A percentile compares a stretch with the other conserved stretches of the same genome.
These are phyloP conservation scores for Setipinna tenuifilis DNA, from an alignment of 2,797 vertebrate genomes.

Conservation along the genomic window DNA sequence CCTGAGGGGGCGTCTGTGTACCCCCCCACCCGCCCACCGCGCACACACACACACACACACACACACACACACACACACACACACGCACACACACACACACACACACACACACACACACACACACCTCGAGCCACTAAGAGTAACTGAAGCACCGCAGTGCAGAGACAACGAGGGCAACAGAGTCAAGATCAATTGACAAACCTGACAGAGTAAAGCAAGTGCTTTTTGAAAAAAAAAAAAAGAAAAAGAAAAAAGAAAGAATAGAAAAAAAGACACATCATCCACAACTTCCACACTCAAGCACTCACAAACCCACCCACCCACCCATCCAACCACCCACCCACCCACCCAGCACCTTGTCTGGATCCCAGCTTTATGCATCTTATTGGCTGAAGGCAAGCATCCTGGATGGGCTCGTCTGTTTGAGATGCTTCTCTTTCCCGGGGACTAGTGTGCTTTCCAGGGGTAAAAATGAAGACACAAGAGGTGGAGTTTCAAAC, in stretches of 20 bases:
- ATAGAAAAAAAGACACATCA: not conserved
- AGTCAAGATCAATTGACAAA: slow-evolving; percentile 1
- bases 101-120: not conserved
- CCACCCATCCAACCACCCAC: not conserved
- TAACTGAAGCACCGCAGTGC: not conserved
- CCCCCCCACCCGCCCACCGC: not conserved
- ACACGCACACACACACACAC: not conserved
- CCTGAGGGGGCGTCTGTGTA: not conserved
- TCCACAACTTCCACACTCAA: not conserved
- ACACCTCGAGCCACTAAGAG: not conserved
- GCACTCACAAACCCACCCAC: not conserved
- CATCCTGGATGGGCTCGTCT: not conserved
- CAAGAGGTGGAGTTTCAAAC: not conserved
- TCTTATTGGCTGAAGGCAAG: not conserved
- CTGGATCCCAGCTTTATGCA: not conserved
- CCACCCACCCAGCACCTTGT: not conserved
- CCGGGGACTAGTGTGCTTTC: not conserved
- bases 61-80: not conserved
- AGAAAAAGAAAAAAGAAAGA: not conserved
- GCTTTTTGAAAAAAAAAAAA: not conserved
- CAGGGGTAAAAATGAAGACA: not conserved
- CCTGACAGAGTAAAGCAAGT: not conserved
- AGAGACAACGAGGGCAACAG: not conserved
- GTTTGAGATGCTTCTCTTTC: not conserved
- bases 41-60: not conserved